phyloP scores from a whole-genome alignment of 2,113 vertebrate genomes.

The Thryonomys swinderianus region DNA sequence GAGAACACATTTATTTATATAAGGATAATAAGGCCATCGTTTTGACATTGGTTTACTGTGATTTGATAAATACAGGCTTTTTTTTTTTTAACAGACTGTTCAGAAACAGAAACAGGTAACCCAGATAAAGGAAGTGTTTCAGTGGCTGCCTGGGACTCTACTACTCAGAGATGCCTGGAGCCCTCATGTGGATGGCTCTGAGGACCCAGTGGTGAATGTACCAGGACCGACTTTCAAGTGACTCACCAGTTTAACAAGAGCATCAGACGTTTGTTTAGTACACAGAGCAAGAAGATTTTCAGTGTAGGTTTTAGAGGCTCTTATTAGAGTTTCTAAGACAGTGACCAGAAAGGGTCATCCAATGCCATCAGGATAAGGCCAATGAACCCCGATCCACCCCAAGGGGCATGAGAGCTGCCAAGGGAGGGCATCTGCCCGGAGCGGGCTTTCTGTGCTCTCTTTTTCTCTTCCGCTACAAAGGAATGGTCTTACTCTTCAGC shows the following conservation, averaged over 20 bases:
- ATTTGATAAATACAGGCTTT: background rate
- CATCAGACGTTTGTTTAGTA: background rate
- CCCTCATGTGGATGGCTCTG: background rate
- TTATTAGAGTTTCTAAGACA: background rate
- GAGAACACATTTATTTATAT: background rate
- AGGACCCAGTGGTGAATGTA: background rate
- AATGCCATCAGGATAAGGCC: background rate
- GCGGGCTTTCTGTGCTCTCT: background rate
- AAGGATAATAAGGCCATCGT: background rate
- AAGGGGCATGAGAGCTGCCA: background rate
- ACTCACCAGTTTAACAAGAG: background rate
- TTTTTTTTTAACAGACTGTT: background rate
- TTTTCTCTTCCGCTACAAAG: background rate
- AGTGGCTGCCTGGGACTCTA: background rate
- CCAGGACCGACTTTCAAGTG: background rate
- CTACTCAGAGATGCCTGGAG: background rate
- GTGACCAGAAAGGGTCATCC: background rate
- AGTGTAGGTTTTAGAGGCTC: background rate
- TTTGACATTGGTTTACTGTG: background rate
- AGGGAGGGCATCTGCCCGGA: background rate
- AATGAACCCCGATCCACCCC: background rate
- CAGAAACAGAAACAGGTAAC: background rate
- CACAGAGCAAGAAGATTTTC: background rate
- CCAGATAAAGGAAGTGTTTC: background rate
- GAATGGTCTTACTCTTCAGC: background rate